These are phyloP conservation scores for Nautilus pompilius DNA, from an alignment of 1,140 invertebrate species.

Conservation along the genomic window DNA sequence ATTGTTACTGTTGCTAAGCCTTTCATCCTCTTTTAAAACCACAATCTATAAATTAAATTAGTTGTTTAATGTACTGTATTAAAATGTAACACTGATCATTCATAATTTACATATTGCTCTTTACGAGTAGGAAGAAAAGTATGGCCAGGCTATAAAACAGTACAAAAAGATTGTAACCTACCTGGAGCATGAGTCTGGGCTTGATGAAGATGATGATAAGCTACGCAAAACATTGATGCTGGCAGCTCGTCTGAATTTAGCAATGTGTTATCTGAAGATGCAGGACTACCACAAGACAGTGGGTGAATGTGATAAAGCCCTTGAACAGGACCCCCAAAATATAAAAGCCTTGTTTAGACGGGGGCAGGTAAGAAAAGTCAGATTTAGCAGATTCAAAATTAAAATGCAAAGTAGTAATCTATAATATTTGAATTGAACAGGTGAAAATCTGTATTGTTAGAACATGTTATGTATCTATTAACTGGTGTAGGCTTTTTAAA, in stretches of 20 bases:
- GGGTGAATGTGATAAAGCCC: slow-evolving; percentile 65
- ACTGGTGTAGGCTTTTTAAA: too few relatives aligned
- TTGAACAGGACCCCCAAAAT: slow-evolving; percentile 74
- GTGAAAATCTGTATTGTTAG: too few relatives aligned
- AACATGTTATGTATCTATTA: too few relatives aligned
- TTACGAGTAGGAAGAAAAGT: slow-evolving; percentile 71
- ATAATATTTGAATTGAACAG: too few relatives aligned
- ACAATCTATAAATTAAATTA: too few relatives aligned
- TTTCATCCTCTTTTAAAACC: too few relatives aligned
- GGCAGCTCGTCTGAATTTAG: slow-evolving; percentile 77
- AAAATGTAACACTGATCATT: too few relatives aligned
- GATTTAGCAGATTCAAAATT: too few relatives aligned
- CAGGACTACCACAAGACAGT: slow-evolving; percentile 72
- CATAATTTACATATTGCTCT: too few relatives aligned
- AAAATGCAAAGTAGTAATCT: neutral
- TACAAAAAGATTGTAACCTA: slow-evolving; percentile 73
- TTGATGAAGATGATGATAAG: slow-evolving; percentile 56
- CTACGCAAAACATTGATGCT: slow-evolving; percentile 67
- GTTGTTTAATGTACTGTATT: too few relatives aligned
- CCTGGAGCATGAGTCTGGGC: slow-evolving; percentile 58
- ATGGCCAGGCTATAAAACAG: slow-evolving; percentile 78
- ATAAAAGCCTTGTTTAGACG: slow-evolving; percentile 88
- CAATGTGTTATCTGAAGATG: slow-evolving; percentile 81
- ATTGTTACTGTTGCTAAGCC: too few relatives aligned
- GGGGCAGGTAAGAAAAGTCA: slow-evolving; percentile 65